Percentiles rank a stretch among this genome's conserved stretches.
Evolutionary conservation across 2,113 vertebrate genomes (phyloP).

Genomic region (Uria lomvia): DNA sequence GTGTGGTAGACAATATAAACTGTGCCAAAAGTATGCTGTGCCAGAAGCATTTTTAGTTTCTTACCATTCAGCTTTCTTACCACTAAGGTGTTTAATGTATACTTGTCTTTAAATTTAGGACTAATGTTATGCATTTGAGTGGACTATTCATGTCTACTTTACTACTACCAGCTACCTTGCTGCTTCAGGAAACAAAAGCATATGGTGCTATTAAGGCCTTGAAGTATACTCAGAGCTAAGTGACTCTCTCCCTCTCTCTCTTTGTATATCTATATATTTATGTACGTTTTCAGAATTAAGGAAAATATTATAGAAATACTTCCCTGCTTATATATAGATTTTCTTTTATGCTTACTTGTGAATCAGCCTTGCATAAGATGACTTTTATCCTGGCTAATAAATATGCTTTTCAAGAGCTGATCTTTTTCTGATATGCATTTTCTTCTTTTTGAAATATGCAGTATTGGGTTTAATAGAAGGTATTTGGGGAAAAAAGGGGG

Average conservation of each 20-base stretch:
- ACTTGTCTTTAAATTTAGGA: background rate
- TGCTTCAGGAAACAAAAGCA: background rate
- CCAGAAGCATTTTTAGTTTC: background rate
- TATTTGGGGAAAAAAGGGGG: background rate
- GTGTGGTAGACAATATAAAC: background rate
- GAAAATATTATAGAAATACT: background rate
- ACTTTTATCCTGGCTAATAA: constrained; percentile 4
- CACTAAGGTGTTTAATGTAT: background rate
- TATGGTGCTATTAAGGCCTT: background rate
- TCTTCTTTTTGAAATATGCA: background rate
- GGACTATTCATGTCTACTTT: background rate
- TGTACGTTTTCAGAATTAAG: background rate
- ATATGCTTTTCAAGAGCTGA: background rate
- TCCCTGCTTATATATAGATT: background rate
- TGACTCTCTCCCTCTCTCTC: background rate
- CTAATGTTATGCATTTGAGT: background rate
- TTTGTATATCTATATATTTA: background rate
- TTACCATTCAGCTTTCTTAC: background rate
- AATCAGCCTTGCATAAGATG: background rate
- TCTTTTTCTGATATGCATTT: background rate
- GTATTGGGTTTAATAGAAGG: background rate
- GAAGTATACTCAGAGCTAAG: background rate
- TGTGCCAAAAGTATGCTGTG: background rate
- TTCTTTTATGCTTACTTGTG: background rate
- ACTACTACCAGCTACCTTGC: background rate